Conservation (phyloP, 2,888 invertebrate genomes). For the Tuta absoluta region DNA sequence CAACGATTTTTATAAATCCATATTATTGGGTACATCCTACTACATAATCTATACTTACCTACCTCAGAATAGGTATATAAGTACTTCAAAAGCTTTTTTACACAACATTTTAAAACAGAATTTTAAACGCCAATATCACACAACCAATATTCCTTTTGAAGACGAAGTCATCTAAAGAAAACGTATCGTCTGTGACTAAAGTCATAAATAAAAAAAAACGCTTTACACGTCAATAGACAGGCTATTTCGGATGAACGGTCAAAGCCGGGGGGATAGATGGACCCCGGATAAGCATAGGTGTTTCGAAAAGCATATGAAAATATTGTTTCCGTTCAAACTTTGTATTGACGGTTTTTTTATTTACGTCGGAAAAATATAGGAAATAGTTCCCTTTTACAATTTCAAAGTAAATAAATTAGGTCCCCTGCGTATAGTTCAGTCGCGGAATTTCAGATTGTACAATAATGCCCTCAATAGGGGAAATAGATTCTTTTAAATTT, state of each 20-base stretch:
- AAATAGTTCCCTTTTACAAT: too few species aligned
- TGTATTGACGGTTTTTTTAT: too few species aligned
- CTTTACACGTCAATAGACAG: constrained; percentile 55
- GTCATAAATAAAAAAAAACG: constrained; percentile 51
- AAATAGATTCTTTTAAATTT: too few species aligned
- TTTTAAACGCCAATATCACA: neutral
- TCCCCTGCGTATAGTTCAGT: too few species aligned
- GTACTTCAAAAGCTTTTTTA: neutral
- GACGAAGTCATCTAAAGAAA: constrained; percentile 33
- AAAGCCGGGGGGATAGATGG: constrained; percentile 36
- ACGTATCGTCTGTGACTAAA: constrained; percentile 32
- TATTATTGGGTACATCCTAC: too few species aligned
- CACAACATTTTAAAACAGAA: neutral
- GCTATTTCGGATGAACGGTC: constrained; percentile 40
- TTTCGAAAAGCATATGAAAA: constrained; percentile 1
- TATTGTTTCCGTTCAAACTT: neutral
- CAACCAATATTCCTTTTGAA: constrained; percentile 1
- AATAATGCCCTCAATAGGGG: too few species aligned
- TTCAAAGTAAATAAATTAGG: too few species aligned
- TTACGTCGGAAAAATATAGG: too few species aligned
- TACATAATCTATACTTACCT: too few species aligned
- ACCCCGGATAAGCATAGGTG: neutral
- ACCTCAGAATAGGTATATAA: too few species aligned
- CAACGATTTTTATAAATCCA: too few species aligned
- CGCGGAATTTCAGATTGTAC: too few species aligned